phyloP scores from a whole-genome alignment of 2,797 vertebrate species.

The Cygnus olor region DNA sequence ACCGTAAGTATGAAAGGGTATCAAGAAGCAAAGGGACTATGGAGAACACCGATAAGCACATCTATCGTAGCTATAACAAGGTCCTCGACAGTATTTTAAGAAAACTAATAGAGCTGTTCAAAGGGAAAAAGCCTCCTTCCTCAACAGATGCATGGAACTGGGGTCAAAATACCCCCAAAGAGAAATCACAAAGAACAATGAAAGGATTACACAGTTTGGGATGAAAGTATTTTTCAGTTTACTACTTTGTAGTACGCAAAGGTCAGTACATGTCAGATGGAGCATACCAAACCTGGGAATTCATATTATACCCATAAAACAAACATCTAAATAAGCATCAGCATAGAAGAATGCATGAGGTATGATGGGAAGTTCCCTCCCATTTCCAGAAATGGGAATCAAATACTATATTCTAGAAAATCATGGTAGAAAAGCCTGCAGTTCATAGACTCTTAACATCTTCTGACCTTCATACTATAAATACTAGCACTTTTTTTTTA shows the following conservation, averaged over 20 bases:
- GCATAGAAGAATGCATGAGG: background rate
- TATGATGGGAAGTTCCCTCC: background rate
- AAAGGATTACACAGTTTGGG: background rate
- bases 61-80: background rate
- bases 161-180: background rate
- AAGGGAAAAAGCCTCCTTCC: background rate
- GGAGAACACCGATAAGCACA: background rate
- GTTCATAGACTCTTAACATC: background rate
- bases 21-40: background rate
- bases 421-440: background rate
- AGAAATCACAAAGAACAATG: background rate
- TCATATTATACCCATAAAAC: background rate
- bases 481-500: background rate
- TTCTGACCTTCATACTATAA: background rate
- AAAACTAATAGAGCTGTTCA: background rate
- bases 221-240: conserved; percentile 1
- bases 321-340: background rate
- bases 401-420: background rate
- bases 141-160: background rate
- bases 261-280: background rate
- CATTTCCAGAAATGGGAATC: background rate
- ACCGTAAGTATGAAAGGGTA: background rate
- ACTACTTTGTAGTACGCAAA: background rate
- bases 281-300: background rate
- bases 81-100: background rate